Evolutionary conservation across 1,140 invertebrate species (phyloP), one percentile per base, ranked within the genome.

Genomic region (Microvelia longipes): DNA sequence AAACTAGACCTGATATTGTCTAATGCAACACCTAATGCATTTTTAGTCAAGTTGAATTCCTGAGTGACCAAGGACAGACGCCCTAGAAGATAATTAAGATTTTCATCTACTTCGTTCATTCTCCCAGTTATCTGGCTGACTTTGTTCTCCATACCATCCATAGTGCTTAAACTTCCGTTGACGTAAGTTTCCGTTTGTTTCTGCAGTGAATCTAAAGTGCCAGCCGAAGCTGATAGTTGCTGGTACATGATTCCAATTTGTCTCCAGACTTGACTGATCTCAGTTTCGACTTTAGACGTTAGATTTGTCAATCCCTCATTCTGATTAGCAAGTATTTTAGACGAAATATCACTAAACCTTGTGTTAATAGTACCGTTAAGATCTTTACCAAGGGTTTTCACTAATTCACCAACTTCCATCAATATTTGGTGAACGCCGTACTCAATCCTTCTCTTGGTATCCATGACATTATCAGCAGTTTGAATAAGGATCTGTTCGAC

Each of bases 41-140:
- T 82, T 76, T 92, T 93, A 61, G 94, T 92, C 76, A 87, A 86
- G 74, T 88, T 89, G 78, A 95, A 94, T 78, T 95, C 92, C 73
- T 91, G 88, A 0, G 90, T 90, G 13, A 93, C 88, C 0, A 94
- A 79, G 0, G 88, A 89, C 29, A 95, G 77, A 69, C 88, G 82
- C 2, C 92, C 92, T 67, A 95, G 78, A 29, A 93, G 81, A 76
- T 88, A 93, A 78, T 95, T 95, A 29, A 94, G 81, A 77, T 94
- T 93, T 68, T 88, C 85, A 73, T 92, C 89, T 5, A 95, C 88
- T 77, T 92, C 90, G 0, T 81, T 76, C 84, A 93, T 91, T 63
- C 88, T 85, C 72, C 85, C 85, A n/a, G 88, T 91, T 74, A 93
- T 92, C 13, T 35, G 28, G 29, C 83, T 83, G 67, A 92, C 90